phyloP scores from a whole-genome alignment of 2,113 vertebrate genomes.

The Microcebus ravelobensis region DNA sequence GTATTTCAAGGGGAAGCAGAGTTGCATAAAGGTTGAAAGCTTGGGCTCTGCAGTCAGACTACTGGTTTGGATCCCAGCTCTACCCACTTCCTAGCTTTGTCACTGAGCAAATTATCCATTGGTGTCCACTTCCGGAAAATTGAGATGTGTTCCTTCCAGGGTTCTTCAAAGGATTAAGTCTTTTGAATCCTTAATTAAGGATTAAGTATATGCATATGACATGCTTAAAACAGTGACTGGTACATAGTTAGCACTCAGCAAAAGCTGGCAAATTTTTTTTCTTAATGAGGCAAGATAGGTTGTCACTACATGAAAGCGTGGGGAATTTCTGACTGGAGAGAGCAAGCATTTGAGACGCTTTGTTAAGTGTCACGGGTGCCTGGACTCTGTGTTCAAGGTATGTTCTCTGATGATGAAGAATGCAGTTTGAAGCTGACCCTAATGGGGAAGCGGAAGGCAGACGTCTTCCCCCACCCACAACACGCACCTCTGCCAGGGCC shows the following conservation, averaged over 20 bases:
- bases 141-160: neutral
- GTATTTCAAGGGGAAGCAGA: neutral
- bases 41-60: neutral
- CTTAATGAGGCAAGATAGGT: neutral
- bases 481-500: neutral
- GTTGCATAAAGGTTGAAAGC: neutral
- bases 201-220: neutral
- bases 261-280: neutral
- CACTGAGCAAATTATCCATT: neutral
- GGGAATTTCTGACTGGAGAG: neutral
- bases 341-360: neutral
- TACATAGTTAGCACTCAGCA: neutral
- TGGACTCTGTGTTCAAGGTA: neutral
- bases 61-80: neutral
- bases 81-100: neutral
- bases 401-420: neutral
- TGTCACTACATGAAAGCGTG: neutral
- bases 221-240: neutral
- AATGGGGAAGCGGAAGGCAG: neutral
- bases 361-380: neutral
- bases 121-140: neutral
- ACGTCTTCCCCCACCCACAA: neutral
- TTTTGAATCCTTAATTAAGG: no score
- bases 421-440: neutral
- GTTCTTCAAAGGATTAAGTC: neutral